These are phyloP conservation scores for Epiblema foenella DNA, from an alignment of 2,888 invertebrate genomes.

Conservation along the genomic window DNA sequence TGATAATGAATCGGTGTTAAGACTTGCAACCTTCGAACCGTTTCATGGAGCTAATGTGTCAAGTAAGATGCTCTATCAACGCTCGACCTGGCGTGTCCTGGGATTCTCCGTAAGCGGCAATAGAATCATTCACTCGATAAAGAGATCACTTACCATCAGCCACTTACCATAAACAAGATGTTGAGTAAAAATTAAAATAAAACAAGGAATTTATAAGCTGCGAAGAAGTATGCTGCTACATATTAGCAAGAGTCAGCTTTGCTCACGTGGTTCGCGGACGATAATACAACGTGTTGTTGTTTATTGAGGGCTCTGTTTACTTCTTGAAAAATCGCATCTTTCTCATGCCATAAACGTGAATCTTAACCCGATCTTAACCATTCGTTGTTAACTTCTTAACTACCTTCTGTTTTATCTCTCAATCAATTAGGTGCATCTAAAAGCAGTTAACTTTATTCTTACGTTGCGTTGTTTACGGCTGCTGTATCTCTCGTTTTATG, in stretches of 20 bases:
- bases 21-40: background rate
- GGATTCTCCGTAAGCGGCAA: background rate
- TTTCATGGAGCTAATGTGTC: slow-evolving; percentile 4
- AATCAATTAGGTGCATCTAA: slow-evolving; percentile 34
- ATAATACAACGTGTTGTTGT: too few relatives aligned
- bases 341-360: slow-evolving; percentile 10
- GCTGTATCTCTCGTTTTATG: slow-evolving; percentile 20
- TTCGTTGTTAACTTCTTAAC: slow-evolving; percentile 20
- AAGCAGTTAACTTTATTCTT: slow-evolving; percentile 40
- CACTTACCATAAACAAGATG: background rate
- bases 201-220: background rate
- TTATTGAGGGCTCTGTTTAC: too few relatives aligned
- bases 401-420: slow-evolving; percentile 37
- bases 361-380: slow-evolving; percentile 17
- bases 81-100: background rate
- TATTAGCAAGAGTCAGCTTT: background rate
- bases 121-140: background rate
- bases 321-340: slow-evolving; percentile 1
- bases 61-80: slow-evolving; percentile 12
- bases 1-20: background rate
- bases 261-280: background rate
- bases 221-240: background rate
- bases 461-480: slow-evolving; percentile 36
- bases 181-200: too few relatives aligned
- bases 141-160: background rate